Percentiles rank a stretch among this genome's conserved stretches.
Evolutionary conservation across 2,888 invertebrate genomes (phyloP).

Genomic region (Carterocephalus palaemon): DNA sequence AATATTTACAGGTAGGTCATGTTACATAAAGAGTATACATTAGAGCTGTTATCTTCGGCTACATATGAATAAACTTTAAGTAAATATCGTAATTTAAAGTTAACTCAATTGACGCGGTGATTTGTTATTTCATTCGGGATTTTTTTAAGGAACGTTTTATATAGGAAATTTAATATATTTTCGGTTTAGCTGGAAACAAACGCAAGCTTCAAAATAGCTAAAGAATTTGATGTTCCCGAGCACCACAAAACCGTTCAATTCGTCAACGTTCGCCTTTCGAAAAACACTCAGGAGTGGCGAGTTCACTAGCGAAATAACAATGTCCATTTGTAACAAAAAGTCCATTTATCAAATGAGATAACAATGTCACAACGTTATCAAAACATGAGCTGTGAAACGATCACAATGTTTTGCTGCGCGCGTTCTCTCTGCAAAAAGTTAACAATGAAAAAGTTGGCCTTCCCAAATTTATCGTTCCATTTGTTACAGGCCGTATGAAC

Average conservation of each 20-base stretch:
- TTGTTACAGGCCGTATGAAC: constrained; percentile 45
- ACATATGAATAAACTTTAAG: too few species aligned
- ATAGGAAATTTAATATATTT: too few species aligned
- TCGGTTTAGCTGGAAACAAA: neutral
- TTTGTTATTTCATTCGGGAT: too few species aligned
- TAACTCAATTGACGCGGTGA: too few species aligned
- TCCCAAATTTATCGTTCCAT: constrained; percentile 59
- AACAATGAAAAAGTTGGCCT: constrained; percentile 60
- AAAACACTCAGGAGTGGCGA: constrained; percentile 49
- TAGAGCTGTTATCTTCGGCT: too few species aligned
- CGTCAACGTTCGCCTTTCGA: constrained; percentile 40
- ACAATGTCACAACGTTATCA: constrained; percentile 75
- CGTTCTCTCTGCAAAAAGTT: constrained; percentile 59
- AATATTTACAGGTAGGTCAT: too few species aligned
- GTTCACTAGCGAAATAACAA: constrained; percentile 68
- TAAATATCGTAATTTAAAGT: too few species aligned
- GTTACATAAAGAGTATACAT: too few species aligned
- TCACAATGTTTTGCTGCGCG: constrained; percentile 66
- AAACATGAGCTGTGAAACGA: constrained; percentile 72
- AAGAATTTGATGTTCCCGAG: constrained; percentile 16
- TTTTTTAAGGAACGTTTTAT: too few species aligned
- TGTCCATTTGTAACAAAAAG: constrained; percentile 74
- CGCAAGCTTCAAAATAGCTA: constrained; percentile 12
- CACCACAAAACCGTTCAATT: constrained; percentile 30
- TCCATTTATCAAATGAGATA: constrained; percentile 75